Evolutionary conservation across 2,113 vertebrate genomes (phyloP).

Genomic region (Heterocephalus glaber): DNA sequence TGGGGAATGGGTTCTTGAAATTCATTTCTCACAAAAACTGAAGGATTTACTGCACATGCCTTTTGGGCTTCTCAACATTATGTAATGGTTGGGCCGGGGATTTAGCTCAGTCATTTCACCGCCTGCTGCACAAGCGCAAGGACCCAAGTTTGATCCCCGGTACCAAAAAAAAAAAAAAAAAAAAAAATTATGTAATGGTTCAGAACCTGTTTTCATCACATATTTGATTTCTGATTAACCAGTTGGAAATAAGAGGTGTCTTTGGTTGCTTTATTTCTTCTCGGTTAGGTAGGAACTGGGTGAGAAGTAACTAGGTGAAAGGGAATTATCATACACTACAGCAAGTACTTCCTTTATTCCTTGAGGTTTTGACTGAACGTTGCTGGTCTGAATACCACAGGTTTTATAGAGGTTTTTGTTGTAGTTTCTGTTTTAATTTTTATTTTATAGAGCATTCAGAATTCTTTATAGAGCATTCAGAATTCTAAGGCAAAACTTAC

Average conservation of each 20-base stretch:
- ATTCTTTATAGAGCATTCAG: not conserved
- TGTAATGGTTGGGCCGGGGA: not conserved
- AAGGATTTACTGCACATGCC: not conserved
- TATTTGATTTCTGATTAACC: not conserved
- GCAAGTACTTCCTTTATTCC: not conserved
- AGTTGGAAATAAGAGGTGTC: not conserved
- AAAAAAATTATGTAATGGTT: not conserved
- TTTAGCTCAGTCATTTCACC: too few species aligned
- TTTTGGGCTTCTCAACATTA: not conserved
- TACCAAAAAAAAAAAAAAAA: too few species aligned
- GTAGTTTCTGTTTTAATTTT: not conserved
- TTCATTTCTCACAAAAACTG: not conserved
- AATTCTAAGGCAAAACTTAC: not conserved
- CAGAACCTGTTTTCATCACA: not conserved
- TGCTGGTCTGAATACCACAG: not conserved
- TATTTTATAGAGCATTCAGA: not conserved
- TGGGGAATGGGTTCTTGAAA: not conserved
- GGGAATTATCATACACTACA: not conserved
- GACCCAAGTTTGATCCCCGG: too few species aligned
- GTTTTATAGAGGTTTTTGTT: not conserved
- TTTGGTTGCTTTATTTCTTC: slow-evolving; percentile 26
- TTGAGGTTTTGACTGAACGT: not conserved
- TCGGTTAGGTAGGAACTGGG: not conserved
- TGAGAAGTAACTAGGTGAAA: not conserved
- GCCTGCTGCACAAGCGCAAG: too few species aligned